phyloP scores from a whole-genome alignment of 1,140 invertebrate species.

The Bombus affinis region DNA sequence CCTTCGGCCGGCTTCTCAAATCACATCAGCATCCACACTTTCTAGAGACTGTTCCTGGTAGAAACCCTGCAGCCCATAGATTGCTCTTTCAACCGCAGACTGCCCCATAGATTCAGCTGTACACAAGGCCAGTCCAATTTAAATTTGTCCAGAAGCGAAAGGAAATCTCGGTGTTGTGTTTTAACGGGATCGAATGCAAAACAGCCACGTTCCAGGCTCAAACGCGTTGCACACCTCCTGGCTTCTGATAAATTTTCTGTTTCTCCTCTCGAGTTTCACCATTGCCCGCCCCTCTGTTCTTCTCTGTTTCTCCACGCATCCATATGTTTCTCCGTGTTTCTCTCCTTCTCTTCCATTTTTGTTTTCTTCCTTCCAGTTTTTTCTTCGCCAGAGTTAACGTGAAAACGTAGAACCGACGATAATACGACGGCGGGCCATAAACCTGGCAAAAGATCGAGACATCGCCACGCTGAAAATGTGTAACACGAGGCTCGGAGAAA shows the following conservation, averaged over 20 bases:
- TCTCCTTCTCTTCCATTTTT: neutral
- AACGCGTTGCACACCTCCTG: slow-evolving; percentile 3
- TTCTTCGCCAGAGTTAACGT: too few species aligned
- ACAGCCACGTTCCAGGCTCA: neutral
- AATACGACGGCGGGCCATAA: neutral
- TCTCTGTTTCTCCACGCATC: too few species aligned
- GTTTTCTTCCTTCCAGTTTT: neutral
- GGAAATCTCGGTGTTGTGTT: slow-evolving; percentile 43
- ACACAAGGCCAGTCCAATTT: slow-evolving; percentile 13
- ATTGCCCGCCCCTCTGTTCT: neutral
- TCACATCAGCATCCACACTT: neutral
- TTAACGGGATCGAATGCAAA: slow-evolving; percentile 66
- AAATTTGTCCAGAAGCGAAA: slow-evolving; percentile 48
- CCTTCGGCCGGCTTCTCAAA: neutral
- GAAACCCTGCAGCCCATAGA: neutral
- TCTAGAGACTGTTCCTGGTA: neutral
- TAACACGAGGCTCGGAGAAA: slow-evolving; percentile 22
- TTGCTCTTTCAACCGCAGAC: neutral
- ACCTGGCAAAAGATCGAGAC: neutral
- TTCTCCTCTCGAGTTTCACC: slow-evolving; percentile 24
- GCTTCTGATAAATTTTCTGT: slow-evolving; percentile 29
- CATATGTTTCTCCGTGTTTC: too few species aligned
- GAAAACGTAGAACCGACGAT: neutral
- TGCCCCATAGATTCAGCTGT: slow-evolving; percentile 16
- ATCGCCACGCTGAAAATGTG: slow-evolving; percentile 21